phyloP scores from a whole-genome alignment of 2,888 invertebrate species.

The Parnassius glacialis region DNA sequence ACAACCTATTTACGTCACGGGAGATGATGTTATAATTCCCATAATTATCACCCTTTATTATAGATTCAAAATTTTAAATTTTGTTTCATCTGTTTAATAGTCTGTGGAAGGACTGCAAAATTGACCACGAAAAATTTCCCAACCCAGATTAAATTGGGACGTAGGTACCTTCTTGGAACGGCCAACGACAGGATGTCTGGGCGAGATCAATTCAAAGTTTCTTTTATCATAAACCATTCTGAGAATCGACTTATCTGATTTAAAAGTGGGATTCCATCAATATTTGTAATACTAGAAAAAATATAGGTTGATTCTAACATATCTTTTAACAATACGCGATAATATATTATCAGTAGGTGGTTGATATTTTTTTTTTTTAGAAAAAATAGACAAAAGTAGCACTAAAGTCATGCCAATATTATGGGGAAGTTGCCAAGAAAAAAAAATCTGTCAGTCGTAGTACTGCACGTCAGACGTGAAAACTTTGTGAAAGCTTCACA shows the following conservation, averaged over 20 bases:
- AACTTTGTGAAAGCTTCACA: too few relatives aligned
- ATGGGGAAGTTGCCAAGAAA: too few relatives aligned
- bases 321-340: too few relatives aligned
- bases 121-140: constrained; percentile 19
- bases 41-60: constrained; percentile 9
- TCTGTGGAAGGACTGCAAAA: constrained; percentile 16
- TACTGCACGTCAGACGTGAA: too few relatives aligned
- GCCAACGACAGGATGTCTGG: constrained; percentile 25
- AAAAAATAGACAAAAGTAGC: too few relatives aligned
- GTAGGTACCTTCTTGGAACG: constrained; percentile 23
- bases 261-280: constrained; percentile 12
- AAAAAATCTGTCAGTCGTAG: too few relatives aligned
- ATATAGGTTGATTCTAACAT: background rate
- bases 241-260: constrained; percentile 19
- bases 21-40: background rate
- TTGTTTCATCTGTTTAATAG: constrained; percentile 5
- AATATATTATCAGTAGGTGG: too few relatives aligned
- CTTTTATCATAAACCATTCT: constrained; percentile 24
- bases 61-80: constrained; percentile 4
- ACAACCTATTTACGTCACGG: too few relatives aligned
- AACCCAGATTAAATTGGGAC: constrained; percentile 24
- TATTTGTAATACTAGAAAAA: constrained; percentile 10
- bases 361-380: too few relatives aligned
- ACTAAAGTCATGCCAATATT: too few relatives aligned
- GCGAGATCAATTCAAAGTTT: constrained; percentile 20